Evolutionary conservation across 2,888 invertebrate species (phyloP).

Genomic region (Heliothis peltigera): DNA sequence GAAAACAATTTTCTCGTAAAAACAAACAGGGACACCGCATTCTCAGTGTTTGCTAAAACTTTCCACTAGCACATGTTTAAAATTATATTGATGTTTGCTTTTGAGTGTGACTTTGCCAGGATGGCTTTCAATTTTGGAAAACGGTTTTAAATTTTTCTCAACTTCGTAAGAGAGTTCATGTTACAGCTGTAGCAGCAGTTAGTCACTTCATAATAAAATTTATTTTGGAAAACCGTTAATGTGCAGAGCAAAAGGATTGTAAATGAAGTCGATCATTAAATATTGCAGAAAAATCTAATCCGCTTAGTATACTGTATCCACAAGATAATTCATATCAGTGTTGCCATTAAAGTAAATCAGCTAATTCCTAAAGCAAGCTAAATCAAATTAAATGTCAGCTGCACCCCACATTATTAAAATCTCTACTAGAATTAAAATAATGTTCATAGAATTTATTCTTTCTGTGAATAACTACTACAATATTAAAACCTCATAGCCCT

Average conservation of each 20-base stretch:
- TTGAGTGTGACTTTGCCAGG: slow-evolving; percentile 24
- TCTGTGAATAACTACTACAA: slow-evolving; percentile 25
- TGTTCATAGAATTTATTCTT: slow-evolving; percentile 25
- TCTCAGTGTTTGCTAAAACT: slow-evolving; percentile 42
- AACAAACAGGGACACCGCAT: slow-evolving; percentile 43
- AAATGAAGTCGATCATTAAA: too few species aligned
- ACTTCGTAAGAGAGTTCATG: too few species aligned
- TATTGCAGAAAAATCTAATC: too few species aligned
- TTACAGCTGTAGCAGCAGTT: too few species aligned
- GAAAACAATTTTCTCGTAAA: slow-evolving; percentile 45
- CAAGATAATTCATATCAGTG: too few species aligned
- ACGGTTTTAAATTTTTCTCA: background rate
- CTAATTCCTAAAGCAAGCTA: background rate
- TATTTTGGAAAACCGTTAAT: too few species aligned
- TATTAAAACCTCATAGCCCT: slow-evolving; percentile 38
- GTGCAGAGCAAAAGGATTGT: too few species aligned
- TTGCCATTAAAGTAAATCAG: background rate
- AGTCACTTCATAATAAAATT: too few species aligned
- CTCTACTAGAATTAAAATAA: slow-evolving; percentile 7
- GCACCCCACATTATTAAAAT: background rate
- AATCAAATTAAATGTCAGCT: background rate
- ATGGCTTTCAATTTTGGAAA: slow-evolving; percentile 19
- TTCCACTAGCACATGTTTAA: slow-evolving; percentile 40
- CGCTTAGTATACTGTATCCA: too few species aligned
- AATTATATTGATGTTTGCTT: slow-evolving; percentile 48